Base-by-base conservation (phyloP, 2,888 invertebrate species). In the Hemistola chrysoprasaria region DNA sequence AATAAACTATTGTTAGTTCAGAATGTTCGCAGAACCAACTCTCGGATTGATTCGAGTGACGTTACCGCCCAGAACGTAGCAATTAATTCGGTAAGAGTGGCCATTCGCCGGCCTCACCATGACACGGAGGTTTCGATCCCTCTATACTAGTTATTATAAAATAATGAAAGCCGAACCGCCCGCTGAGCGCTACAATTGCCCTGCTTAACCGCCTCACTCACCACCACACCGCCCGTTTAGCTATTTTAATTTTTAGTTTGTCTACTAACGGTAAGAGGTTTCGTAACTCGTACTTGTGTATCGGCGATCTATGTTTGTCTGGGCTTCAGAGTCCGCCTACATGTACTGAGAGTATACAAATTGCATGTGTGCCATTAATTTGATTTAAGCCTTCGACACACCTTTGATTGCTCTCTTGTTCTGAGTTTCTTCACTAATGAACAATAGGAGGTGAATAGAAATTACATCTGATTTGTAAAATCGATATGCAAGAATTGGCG, bases 181-280 rank as follows among this genome's bases (percentile, higher is more conserved):
- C 83, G 88, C 88, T 86, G 88, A 56, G 88, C 59, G 54, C 77
- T 67, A 88, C 88, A 88, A 88, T 87, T 85, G 87, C 74, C 77
- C 87, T 86, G 80, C 80, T 87, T 88, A 86, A 81, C 73, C 76
- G 78, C 65, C 72, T 71, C 77, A 75, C 72, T n/a, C n/a, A n/a
- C n/a, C n/a, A n/a, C n/a, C n/a, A n/a, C 76, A 78, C 77, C 70
- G 73, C 70, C 78, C 84, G 85, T 84, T 86, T 86, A 85, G 81
- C 81, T 84, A 79, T 88, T 88, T 88, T 87, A 85, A 86, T 86
- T 87, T 86, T 87, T 82, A 82, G 86, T 87, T 86, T 88, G 87
- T 85, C 81, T 81, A 78, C 72, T 83, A 83, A 84, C 86, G 85
- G 85, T 75, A 60, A 63, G 59, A 56, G 48, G 70, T 84, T 82